Evolutionary conservation across 2,888 invertebrate species (phyloP).

Genomic region (Meandrusa payeni): DNA sequence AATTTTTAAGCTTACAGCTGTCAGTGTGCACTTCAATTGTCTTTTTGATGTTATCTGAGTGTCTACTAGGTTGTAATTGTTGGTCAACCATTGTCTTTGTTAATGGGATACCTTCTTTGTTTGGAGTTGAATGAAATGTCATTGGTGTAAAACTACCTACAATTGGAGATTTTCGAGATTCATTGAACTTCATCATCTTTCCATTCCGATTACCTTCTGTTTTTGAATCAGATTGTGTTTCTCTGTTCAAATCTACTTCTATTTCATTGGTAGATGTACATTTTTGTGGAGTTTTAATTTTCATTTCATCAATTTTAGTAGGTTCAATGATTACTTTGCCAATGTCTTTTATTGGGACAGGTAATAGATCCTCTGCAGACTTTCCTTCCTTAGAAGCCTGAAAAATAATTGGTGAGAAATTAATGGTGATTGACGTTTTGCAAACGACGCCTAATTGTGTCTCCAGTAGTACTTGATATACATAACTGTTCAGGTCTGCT

Average conservation of each 20-base stretch:
- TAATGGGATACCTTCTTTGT: slow-evolving; percentile 68
- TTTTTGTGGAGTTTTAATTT: slow-evolving; percentile 38
- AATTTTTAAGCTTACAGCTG: slow-evolving; percentile 45
- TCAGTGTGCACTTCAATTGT: slow-evolving; percentile 74
- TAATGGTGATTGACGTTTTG: no score
- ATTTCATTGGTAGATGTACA: slow-evolving; percentile 38
- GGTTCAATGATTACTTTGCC: slow-evolving; percentile 51
- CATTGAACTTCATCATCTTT: slow-evolving; percentile 64
- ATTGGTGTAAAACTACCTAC: slow-evolving; percentile 64
- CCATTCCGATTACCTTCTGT: slow-evolving; percentile 59
- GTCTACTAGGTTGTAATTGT: slow-evolving; percentile 65
- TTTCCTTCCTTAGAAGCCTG: slow-evolving; percentile 59
- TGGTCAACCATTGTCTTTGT: slow-evolving; percentile 73
- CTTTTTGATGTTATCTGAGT: slow-evolving; percentile 69
- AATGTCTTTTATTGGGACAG: slow-evolving; percentile 56
- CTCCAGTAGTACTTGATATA: no score
- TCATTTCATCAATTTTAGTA: slow-evolving; percentile 46
- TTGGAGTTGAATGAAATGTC: slow-evolving; percentile 72
- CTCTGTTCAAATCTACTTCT: slow-evolving; percentile 42
- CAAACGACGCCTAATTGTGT: no score
- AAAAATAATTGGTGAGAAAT: slow-evolving; percentile 31
- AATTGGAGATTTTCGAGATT: slow-evolving; percentile 66
- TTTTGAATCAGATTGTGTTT: slow-evolving; percentile 43
- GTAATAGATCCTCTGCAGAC: slow-evolving; percentile 43
- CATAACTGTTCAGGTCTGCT: no score